These are phyloP conservation scores for Gallinago jamesoni DNA, from an alignment of 2,113 vertebrate species.

Conservation along the genomic window DNA sequence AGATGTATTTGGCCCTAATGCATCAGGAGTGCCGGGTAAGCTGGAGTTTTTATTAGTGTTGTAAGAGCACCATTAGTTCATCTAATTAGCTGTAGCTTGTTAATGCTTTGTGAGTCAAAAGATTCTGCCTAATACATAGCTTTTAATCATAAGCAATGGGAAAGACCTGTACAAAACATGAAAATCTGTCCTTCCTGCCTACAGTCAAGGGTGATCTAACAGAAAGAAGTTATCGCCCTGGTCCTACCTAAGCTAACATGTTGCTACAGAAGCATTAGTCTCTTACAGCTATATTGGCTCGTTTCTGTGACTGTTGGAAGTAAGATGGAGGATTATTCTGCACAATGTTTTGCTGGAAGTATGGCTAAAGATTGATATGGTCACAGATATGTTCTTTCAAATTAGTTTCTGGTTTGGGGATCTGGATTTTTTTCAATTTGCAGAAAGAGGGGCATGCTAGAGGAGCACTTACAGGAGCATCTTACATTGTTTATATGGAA, in stretches of 20 bases:
- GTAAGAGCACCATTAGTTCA: neutral
- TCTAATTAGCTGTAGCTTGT: neutral
- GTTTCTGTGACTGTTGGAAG: neutral
- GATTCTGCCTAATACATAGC: neutral
- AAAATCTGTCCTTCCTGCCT: neutral
- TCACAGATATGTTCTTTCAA: neutral
- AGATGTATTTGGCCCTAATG: neutral
- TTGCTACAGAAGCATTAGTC: neutral
- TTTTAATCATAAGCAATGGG: neutral
- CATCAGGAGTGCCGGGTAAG: neutral
- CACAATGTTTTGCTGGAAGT: neutral
- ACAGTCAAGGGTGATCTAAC: neutral
- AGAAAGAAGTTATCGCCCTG: neutral
- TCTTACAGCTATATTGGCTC: neutral
- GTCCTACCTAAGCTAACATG: neutral
- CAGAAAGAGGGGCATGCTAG: neutral
- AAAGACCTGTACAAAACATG: neutral
- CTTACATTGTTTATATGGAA: neutral
- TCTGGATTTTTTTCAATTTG: neutral
- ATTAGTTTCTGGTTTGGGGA: neutral
- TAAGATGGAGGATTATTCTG: neutral
- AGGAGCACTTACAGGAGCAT: neutral
- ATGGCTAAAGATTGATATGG: neutral
- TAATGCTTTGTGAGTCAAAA: neutral
- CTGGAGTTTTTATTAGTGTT: neutral